Evolutionary conservation across 1,140 invertebrate genomes (phyloP).

Genomic region (Hyles euphorbiae): DNA sequence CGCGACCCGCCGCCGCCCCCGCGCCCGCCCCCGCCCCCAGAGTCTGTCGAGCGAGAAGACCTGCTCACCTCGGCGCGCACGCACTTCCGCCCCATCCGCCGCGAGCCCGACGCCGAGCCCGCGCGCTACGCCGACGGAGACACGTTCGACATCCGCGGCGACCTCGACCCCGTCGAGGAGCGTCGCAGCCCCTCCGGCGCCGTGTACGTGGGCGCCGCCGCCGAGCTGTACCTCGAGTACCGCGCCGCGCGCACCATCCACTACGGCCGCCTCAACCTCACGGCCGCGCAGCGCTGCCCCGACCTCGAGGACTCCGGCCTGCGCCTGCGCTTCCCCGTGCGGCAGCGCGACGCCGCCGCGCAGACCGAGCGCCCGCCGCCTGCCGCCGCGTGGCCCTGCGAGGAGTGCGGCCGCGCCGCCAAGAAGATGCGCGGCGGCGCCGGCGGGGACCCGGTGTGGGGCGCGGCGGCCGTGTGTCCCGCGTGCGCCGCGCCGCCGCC

Average conservation of each 20-base stretch:
- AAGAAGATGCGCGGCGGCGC: slow-evolving; percentile 52
- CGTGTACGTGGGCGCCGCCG: slow-evolving; percentile 60
- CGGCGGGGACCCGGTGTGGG: slow-evolving; percentile 40
- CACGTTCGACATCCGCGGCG: slow-evolving; percentile 80
- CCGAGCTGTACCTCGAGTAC: slow-evolving; percentile 74
- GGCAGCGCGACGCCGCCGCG: slow-evolving; percentile 70
- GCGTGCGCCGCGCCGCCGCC: slow-evolving; percentile 12
- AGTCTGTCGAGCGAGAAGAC: slow-evolving; percentile 75
- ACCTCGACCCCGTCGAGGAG: slow-evolving; percentile 77
- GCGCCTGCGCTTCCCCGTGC: slow-evolving; percentile 70
- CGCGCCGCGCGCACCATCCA: slow-evolving; percentile 53
- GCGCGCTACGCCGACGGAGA: slow-evolving; percentile 79
- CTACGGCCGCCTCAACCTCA: slow-evolving; percentile 60
- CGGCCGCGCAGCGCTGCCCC: slow-evolving; percentile 58
- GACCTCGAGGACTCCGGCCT: slow-evolving; percentile 62
- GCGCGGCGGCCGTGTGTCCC: slow-evolving; percentile 24
- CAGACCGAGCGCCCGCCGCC: slow-evolving; percentile 64
- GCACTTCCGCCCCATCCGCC: slow-evolving; percentile 85
- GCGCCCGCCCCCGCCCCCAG: slow-evolving; percentile 16
- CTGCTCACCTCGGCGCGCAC: slow-evolving; percentile 82
- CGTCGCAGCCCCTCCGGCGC: slow-evolving; percentile 69
- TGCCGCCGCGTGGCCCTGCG: slow-evolving; percentile 38
- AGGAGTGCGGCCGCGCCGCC: slow-evolving; percentile 47
- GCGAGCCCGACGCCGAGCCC: slow-evolving; percentile 67
- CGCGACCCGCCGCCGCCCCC: slow-evolving; percentile 33